Evolutionary conservation across 2,797 vertebrate genomes (phyloP).

Genomic region (Danionella dracula): DNA sequence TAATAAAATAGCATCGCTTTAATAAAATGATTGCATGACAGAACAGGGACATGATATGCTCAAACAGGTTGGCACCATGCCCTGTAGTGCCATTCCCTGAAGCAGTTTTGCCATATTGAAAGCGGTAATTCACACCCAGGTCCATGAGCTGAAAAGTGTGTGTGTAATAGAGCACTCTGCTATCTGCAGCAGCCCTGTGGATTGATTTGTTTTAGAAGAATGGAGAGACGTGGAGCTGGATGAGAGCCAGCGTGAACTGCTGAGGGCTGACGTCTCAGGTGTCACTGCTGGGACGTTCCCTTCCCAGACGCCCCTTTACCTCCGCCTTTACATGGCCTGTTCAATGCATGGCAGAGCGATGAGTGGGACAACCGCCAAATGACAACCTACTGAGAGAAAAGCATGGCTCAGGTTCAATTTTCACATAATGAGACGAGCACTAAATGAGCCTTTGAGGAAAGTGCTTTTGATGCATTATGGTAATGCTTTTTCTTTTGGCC

Average conservation of each 20-base stretch:
- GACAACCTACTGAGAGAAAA: conserved; percentile 4
- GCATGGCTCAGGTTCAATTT: conserved; percentile 10
- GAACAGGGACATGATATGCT: too few relatives aligned
- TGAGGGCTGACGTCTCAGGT: conserved; percentile 16
- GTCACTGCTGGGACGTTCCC: conserved; percentile 1
- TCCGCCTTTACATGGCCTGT: not conserved
- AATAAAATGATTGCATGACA: too few relatives aligned
- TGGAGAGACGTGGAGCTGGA: conserved; percentile 14
- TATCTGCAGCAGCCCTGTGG: not conserved
- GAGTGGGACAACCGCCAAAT: conserved; percentile 7
- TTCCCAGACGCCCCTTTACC: not conserved
- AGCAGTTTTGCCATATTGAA: not conserved
- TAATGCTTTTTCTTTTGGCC: conserved; percentile 8
- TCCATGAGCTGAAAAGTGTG: conserved; percentile 10
- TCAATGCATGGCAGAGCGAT: not conserved
- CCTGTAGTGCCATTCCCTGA: not conserved
- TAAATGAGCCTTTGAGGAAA: conserved; percentile 31
- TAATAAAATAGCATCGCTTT: too few relatives aligned
- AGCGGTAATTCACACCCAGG: not conserved
- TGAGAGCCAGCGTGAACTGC: conserved; percentile 2
- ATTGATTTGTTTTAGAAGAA: conserved; percentile 31
- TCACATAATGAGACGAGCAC: conserved; percentile 9
- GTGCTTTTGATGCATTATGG: not conserved
- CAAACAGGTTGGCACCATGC: too few relatives aligned
- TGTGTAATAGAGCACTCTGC: conserved; percentile 9